These are phyloP conservation scores for Hafferia zeledoni DNA, from an alignment of 2,797 vertebrate genomes.

Conservation along the genomic window DNA sequence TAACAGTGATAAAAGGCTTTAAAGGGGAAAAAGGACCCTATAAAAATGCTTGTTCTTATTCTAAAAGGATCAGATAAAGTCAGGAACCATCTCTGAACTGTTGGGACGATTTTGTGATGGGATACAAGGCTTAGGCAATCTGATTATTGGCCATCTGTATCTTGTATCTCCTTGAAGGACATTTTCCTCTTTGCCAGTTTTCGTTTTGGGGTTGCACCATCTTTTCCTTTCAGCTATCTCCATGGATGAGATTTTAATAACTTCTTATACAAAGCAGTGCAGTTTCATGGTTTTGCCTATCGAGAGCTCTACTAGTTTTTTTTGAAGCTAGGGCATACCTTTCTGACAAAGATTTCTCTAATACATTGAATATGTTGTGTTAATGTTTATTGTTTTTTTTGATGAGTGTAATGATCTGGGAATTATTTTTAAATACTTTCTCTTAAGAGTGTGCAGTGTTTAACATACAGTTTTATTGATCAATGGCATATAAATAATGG, in stretches of 20 bases:
- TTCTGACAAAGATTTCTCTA: background rate
- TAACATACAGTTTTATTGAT: background rate
- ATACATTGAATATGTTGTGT: rapidly evolving
- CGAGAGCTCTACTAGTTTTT: background rate
- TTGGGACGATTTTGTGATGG: background rate
- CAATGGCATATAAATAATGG: background rate
- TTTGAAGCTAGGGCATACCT: background rate
- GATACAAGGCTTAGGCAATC: background rate
- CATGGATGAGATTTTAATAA: background rate
- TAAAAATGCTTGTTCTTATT: background rate
- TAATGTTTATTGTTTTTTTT: background rate
- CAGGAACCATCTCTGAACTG: background rate
- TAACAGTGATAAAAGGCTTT: background rate
- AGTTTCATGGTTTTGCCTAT: background rate
- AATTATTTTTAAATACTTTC: background rate
- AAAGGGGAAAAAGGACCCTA: background rate
- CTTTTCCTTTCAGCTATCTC: background rate
- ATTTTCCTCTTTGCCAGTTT: background rate
- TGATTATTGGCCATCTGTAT: background rate
- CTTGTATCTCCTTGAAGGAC: background rate
- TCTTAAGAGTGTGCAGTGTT: background rate
- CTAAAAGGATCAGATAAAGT: background rate
- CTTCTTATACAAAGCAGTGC: background rate
- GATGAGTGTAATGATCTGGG: background rate
- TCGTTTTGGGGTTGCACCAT: background rate